Base-by-base conservation (phyloP, 2,888 invertebrate species). In the Tethea ocularis region DNA sequence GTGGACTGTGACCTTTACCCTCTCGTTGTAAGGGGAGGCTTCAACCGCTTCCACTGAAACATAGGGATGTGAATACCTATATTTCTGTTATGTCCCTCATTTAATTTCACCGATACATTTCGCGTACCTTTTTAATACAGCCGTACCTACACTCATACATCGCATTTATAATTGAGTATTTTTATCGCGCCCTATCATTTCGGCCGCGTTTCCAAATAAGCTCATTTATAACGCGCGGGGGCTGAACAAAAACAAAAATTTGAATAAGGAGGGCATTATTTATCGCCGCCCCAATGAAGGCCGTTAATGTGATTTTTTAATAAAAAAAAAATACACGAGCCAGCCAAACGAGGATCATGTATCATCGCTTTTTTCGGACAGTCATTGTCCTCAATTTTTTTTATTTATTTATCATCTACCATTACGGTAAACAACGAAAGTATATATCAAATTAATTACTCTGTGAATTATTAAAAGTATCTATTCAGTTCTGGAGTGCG, bases 221-320 rank as follows among this genome's bases (percentile, higher is more conserved):
- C 92, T 93, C 92, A 93, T 93, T 92, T 90, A 93, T 93, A 88
- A 92, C 91, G 82, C 75, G 74, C 82, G 84, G 86, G 87, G 88
- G 89, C 83, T 86, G 87, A 91, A 91, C 91, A 91, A 92, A 90
- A 92, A 89, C 88, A 90, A 91, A 91, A 92, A 92, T 89, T 93
- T 93, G 92, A 92, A 93, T 93, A 93, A 93, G 92, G 91, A 93
- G 91, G 81, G 87, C 91, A 92, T 92, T 91, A 92, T 93, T 93
- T 93, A 93, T 93, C 89, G 83, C 91, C 90, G 91, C 90, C 91
- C 93, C 91, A 92, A 92, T 92, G 92, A 92, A 91, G 90, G 91
- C 86, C 88, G 93, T 91, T 93, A 93, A 93, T 93, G 91, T 92
- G 93, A 93, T 92, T 92, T 92, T 92, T 92, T 89, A 88, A 87